Evolutionary conservation across 2,888 invertebrate genomes (phyloP).

Genomic region (Syrphus vitripennis): DNA sequence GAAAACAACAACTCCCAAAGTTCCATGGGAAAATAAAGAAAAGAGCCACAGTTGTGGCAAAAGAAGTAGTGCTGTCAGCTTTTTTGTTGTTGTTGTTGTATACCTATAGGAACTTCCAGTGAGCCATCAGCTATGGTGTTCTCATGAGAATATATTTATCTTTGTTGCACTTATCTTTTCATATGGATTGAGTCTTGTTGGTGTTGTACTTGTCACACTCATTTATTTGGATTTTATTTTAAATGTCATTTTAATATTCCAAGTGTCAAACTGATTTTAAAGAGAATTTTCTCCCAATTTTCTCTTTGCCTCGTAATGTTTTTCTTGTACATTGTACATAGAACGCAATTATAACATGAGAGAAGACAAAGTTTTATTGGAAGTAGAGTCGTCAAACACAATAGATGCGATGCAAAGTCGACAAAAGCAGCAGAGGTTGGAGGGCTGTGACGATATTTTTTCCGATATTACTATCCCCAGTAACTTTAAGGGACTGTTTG

Average conservation of each 20-base stretch:
- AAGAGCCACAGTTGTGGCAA: constrained; percentile 4
- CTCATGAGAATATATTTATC: not conserved
- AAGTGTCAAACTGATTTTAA: not conserved
- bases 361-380: too few relatives aligned
- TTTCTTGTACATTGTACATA: too few relatives aligned
- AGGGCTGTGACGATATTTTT: too few relatives aligned
- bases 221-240: not conserved
- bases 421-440: too few relatives aligned
- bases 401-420: too few relatives aligned
- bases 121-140: not conserved
- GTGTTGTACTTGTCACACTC: not conserved
- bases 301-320: not conserved
- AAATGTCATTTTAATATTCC: not conserved
- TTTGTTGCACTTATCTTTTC: not conserved
- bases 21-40: constrained; percentile 58
- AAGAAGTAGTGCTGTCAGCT: not conserved
- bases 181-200: not conserved
- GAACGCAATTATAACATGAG: too few relatives aligned
- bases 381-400: too few relatives aligned
- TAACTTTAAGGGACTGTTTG: too few relatives aligned
- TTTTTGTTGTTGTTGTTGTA: not conserved
- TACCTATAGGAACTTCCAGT: not conserved
- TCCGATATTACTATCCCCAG: too few relatives aligned
- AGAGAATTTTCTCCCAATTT: not conserved
- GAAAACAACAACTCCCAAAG: constrained; percentile 69